A percentile compares a stretch with the other conserved stretches of the same genome.
phyloP scores from a whole-genome alignment of 2,888 invertebrate species.

The Augiades crinisus region DNA sequence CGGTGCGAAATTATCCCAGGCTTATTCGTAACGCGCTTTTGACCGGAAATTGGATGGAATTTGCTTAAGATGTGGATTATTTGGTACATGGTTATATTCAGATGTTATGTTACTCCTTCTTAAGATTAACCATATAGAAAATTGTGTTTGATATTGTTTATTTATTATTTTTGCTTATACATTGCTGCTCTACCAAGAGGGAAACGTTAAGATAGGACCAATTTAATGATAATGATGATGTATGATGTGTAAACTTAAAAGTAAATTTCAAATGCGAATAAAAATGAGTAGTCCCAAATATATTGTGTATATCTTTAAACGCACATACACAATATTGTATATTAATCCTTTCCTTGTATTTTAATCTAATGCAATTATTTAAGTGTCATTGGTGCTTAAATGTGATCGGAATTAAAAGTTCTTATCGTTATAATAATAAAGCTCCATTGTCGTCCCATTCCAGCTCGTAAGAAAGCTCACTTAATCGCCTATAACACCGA shows the following conservation, averaged over 20 bases:
- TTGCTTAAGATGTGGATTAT: not conserved
- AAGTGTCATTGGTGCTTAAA: not conserved
- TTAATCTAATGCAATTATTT: not conserved
- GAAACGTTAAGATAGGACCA: too few species aligned
- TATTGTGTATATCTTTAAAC: too few species aligned
- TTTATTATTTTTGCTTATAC: too few species aligned
- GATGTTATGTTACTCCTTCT: not conserved
- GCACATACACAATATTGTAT: too few species aligned
- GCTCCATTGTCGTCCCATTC: not conserved
- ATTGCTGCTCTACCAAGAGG: too few species aligned
- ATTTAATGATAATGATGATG: too few species aligned
- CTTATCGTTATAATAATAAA: slow-evolving; percentile 16
- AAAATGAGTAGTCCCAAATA: too few species aligned
- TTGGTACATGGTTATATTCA: not conserved
- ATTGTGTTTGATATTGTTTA: too few species aligned
- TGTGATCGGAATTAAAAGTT: not conserved
- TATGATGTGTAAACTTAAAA: too few species aligned
- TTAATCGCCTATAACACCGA: slow-evolving; percentile 15
- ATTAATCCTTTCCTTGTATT: not conserved
- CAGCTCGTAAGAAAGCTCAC: slow-evolving; percentile 7
- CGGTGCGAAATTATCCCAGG: not conserved
- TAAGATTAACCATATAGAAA: too few species aligned
- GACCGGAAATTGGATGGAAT: slow-evolving; percentile 4
- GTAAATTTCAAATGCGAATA: too few species aligned
- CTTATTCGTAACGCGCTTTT: not conserved